phyloP scores from a whole-genome alignment of 2,797 vertebrate genomes.

The Phoebastria nigripes region DNA sequence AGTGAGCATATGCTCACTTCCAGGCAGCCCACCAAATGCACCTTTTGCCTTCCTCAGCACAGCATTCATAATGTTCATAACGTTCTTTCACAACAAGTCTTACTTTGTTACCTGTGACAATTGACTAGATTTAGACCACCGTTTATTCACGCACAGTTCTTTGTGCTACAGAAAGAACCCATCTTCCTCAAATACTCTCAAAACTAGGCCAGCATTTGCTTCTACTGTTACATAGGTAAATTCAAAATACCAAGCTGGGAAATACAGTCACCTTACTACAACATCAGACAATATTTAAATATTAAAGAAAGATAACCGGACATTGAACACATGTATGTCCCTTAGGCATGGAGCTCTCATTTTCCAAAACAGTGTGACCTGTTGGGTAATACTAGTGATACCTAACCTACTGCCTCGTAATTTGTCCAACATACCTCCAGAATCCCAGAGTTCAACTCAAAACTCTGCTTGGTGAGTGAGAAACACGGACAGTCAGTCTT shows the following conservation, averaged over 20 bases:
- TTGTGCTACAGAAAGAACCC: neutral
- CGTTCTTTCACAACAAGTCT: neutral
- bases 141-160: neutral
- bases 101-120: neutral
- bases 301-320: neutral
- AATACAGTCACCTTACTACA: neutral
- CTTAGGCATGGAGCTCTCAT: neutral
- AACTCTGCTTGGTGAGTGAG: neutral
- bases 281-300: neutral
- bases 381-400: too few species aligned
- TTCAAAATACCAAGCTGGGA: neutral
- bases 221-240: neutral
- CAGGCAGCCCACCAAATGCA: neutral
- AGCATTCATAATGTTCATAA: neutral
- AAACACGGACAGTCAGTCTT: neutral
- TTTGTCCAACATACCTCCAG: neutral
- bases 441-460: neutral
- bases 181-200: neutral
- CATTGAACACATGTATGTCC: neutral
- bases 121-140: neutral
- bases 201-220: neutral
- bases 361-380: neutral
- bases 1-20: neutral
- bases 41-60: neutral
- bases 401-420: neutral